Evolutionary conservation across 2,888 invertebrate genomes (phyloP).

Genomic region (Tortrix viridana): DNA sequence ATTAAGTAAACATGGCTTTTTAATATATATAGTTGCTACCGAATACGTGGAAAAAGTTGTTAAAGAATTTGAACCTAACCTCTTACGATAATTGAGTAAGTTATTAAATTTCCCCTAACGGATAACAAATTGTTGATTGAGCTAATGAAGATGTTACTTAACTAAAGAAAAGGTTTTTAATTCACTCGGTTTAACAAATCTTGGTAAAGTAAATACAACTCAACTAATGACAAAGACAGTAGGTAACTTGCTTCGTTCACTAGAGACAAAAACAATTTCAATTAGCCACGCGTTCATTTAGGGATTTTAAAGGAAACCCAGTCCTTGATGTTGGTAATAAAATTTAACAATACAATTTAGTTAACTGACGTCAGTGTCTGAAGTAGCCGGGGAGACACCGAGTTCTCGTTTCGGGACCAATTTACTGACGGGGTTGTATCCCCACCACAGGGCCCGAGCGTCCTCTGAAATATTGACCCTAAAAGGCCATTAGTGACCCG

Average conservation of each 20-base stretch:
- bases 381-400: slow-evolving; percentile 36
- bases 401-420: slow-evolving; percentile 60
- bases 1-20: slow-evolving; percentile 12
- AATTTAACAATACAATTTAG: slow-evolving; percentile 41
- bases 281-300: slow-evolving; percentile 36
- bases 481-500: slow-evolving; percentile 74
- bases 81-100: background rate
- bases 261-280: slow-evolving; percentile 32
- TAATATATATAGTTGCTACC: background rate
- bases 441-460: slow-evolving; percentile 50
- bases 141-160: too few species aligned
- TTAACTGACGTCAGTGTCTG: slow-evolving; percentile 41
- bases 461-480: slow-evolving; percentile 75
- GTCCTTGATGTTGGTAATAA: slow-evolving; percentile 38
- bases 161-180: too few species aligned
- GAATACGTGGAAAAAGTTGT: slow-evolving; percentile 3
- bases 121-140: too few species aligned
- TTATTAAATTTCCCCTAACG: background rate
- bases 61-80: slow-evolving; percentile 9
- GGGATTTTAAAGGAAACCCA: slow-evolving; percentile 37
- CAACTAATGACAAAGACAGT: slow-evolving; percentile 19
- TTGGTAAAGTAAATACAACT: too few species aligned
- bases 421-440: slow-evolving; percentile 59
- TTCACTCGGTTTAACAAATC: too few species aligned
- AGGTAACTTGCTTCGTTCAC: slow-evolving; percentile 25